Base-by-base conservation (phyloP, 1,140 invertebrate genomes). In the Zeugodacus cucurbitae region DNA sequence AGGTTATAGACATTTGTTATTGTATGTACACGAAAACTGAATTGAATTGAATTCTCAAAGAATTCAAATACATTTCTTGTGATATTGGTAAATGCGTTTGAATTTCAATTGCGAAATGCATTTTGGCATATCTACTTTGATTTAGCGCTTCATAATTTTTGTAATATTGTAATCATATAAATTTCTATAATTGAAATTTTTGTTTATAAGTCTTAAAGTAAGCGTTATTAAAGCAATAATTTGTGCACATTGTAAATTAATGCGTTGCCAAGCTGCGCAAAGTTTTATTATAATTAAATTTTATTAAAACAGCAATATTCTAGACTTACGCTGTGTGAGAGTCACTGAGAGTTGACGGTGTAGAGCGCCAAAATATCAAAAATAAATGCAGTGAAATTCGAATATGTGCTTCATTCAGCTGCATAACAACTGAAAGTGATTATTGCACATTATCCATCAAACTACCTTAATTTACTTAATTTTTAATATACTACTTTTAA, bases 1-100 rank as follows among this genome's bases (percentile, higher is more conserved):
- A 78, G 74, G 74, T 11, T 78, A 70, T 70, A 48, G 37, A 48
- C n/a, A 82, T 82, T 78, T 78, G 37, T 62, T 41, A 78, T 41
- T 11, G 22, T 82, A 82, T 82, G 74, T 82, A 82, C 20, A 44
- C 22, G 74, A 82, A 48, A 82, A 82, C 74, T 54, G 11, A 82
- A 82, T 82, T 82, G 74, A 82, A 82, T 82, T 82, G 37, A 82
- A 82, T 82, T 82, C 74, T 82, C 41, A n/a, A 78, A 82, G 74
- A 82, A 82, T 82, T 82, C 74, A 82, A 82, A 82, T 54, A 48
- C 74, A 82, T 48, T n/a, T n/a, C n/a, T 82, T 82, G 74, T 82
- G 74, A 82, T 82, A 82, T 82, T 82, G 74, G 74, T 82, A 48
- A 82, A 82, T 82, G 41, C 20, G 32, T 82, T 82, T 82, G 48